Conservation (phyloP, 2,797 vertebrate species). For the Lacerta viridis region DNA sequence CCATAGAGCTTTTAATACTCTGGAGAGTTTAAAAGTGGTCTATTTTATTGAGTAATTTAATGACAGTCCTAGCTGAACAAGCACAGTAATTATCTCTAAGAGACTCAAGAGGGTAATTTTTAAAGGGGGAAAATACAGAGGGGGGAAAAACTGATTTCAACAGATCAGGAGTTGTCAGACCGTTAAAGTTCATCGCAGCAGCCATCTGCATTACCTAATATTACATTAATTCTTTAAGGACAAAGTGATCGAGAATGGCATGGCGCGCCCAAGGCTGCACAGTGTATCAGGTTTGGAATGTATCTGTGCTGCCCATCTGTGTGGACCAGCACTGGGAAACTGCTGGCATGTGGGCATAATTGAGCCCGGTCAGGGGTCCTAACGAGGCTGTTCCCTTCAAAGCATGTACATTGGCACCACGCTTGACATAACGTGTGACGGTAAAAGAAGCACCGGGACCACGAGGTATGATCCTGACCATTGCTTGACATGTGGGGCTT, state of each 20-base stretch:
- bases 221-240: constrained; percentile 2
- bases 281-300: too few species aligned
- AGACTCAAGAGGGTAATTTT: constrained; percentile 78
- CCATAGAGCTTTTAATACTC: constrained; percentile 72
- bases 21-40: constrained; percentile 77
- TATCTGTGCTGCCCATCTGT: too few species aligned
- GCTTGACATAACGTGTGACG: too few species aligned
- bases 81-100: constrained; percentile 81
- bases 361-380: too few species aligned
- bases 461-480: too few species aligned
- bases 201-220: constrained; percentile 27
- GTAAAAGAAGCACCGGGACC: too few species aligned
- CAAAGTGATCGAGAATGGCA: constrained; percentile 16
- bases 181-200: constrained; percentile 66
- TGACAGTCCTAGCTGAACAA: constrained; percentile 76
- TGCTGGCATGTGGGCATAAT: too few species aligned
- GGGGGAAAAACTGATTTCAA: constrained; percentile 56
- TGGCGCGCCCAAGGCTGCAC: neutral
- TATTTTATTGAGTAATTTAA: constrained; percentile 83
- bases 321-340: too few species aligned
- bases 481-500: too few species aligned
- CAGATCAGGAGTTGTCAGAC: constrained; percentile 73
- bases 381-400: too few species aligned
- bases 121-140: constrained; percentile 80
- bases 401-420: too few species aligned